Evolutionary conservation across 2,797 vertebrate genomes (phyloP).

Genomic region (Emys orbicularis): DNA sequence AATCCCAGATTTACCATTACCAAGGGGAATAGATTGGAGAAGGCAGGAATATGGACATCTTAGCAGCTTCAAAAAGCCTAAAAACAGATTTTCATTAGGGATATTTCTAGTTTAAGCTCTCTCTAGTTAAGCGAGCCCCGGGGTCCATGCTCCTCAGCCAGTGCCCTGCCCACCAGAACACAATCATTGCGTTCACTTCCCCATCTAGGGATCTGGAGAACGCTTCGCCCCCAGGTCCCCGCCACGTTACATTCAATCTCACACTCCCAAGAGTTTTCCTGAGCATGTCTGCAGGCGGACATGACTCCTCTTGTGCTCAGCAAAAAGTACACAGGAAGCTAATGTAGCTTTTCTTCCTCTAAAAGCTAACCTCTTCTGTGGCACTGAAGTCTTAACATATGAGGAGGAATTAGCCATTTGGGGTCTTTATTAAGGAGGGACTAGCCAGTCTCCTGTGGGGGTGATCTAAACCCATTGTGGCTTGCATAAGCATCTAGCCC

Average conservation of each 20-base stretch:
- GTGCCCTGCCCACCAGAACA: rapidly evolving
- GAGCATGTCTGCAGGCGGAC: background rate
- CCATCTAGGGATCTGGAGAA: background rate
- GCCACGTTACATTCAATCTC: background rate
- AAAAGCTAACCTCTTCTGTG: background rate
- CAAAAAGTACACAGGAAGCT: background rate
- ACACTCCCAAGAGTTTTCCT: background rate
- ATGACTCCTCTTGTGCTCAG: background rate
- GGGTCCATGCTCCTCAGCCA: background rate
- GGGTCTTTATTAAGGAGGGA: background rate
- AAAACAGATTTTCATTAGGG: background rate
- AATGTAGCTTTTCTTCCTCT: background rate
- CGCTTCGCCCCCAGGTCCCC: background rate
- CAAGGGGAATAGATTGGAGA: background rate
- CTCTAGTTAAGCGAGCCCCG: background rate
- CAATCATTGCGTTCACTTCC: background rate
- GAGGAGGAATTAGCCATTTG: background rate
- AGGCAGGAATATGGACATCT: background rate
- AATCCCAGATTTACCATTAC: no score
- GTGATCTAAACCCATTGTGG: rapidly evolving
- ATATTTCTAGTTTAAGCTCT: background rate
- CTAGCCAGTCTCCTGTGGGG: rapidly evolving
- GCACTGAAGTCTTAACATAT: background rate
- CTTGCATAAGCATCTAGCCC: background rate
- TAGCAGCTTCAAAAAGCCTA: background rate